phyloP scores from a whole-genome alignment of 2,888 invertebrate species.

The Mactromeris polynyma region DNA sequence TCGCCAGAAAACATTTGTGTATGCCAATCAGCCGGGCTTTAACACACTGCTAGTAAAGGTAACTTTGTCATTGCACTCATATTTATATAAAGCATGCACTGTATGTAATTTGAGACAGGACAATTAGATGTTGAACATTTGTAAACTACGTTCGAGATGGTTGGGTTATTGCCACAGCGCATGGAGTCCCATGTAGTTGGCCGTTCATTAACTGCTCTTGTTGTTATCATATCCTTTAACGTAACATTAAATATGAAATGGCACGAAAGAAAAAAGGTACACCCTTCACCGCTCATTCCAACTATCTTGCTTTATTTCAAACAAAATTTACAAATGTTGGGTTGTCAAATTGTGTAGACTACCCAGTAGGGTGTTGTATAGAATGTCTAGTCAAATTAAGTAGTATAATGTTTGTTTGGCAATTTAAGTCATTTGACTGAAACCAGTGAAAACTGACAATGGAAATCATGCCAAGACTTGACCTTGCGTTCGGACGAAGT shows the following conservation, averaged over 20 bases:
- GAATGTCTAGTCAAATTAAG: background rate
- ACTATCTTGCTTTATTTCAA: too few relatives aligned
- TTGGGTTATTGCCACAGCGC: too few relatives aligned
- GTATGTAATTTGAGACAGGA: too few relatives aligned
- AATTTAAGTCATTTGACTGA: background rate
- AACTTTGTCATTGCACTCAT: background rate
- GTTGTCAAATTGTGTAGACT: background rate
- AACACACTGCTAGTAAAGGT: conserved; percentile 18
- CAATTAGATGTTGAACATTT: too few relatives aligned
- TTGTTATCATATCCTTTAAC: too few relatives aligned
- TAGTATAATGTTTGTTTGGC: background rate
- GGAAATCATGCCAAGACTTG: background rate
- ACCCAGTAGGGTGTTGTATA: background rate
- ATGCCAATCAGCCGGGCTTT: conserved; percentile 2
- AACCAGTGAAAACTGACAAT: background rate
- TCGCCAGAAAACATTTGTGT: conserved; percentile 27
- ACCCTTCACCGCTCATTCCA: too few relatives aligned
- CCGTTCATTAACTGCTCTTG: too few relatives aligned
- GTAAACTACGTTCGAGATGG: too few relatives aligned
- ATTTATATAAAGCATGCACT: too few relatives aligned
- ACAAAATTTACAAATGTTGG: background rate
- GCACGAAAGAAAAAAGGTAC: too few relatives aligned
- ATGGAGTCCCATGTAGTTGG: too few relatives aligned
- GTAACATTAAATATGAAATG: too few relatives aligned
- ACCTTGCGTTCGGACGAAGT: background rate